These are phyloP conservation scores for Spizella passerina DNA, from an alignment of 2,797 vertebrate species.

Conservation along the genomic window DNA sequence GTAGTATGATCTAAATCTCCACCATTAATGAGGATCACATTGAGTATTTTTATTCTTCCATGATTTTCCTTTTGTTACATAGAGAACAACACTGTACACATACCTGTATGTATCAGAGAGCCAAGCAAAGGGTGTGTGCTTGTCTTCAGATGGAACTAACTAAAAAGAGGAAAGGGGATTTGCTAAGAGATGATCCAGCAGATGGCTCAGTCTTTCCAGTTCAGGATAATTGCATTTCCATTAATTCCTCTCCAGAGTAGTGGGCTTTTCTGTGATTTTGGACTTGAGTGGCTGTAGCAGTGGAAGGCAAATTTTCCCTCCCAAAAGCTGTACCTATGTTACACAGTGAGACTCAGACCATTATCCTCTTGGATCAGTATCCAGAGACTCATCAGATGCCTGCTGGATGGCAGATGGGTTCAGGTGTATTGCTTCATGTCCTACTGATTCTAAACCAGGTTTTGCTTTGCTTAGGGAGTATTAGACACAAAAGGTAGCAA, in stretches of 20 bases:
- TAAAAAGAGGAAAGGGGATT: not conserved
- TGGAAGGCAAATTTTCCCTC: not conserved
- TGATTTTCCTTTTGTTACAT: not conserved
- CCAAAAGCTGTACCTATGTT: not conserved
- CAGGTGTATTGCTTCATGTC: not conserved
- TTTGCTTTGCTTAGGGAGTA: not conserved
- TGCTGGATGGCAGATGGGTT: not conserved
- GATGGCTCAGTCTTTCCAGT: not conserved
- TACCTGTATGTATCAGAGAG: not conserved
- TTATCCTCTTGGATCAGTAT: not conserved
- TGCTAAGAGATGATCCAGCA: not conserved
- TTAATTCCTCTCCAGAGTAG: not conserved
- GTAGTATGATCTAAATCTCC: not conserved
- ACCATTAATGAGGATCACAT: not conserved
- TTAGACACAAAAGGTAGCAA: not conserved
- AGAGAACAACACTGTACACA: not conserved
- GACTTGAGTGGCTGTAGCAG: not conserved
- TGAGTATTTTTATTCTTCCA: not conserved
- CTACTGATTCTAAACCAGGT: not conserved
- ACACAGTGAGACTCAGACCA: not conserved
- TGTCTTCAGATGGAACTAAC: not conserved
- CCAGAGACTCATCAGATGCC: not conserved
- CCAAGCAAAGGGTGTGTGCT: not conserved
- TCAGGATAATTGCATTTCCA: accelerated
- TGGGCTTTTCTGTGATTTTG: not conserved